Evolutionary conservation across 2,888 invertebrate species (phyloP).

Genomic region (Rhabditoides inermis): DNA sequence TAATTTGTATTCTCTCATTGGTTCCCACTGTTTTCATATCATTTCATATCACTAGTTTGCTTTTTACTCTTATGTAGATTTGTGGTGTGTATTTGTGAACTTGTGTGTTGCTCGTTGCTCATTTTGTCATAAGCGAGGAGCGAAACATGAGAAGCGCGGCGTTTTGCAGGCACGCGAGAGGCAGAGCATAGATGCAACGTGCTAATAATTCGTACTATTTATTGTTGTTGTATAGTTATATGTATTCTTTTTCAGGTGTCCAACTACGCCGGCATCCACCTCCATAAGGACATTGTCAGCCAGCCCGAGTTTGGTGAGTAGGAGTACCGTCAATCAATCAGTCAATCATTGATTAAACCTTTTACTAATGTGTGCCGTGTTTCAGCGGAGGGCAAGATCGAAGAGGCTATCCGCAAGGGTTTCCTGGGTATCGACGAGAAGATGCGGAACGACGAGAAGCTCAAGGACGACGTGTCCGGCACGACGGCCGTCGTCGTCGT

Average conservation of each 20-base stretch:
- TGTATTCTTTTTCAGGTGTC: conserved; percentile 71
- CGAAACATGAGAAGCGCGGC: no score
- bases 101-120: no score
- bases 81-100: background rate
- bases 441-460: conserved; percentile 69
- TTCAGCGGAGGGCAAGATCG: conserved; percentile 68
- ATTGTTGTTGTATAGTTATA: no score
- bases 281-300: conserved; percentile 81
- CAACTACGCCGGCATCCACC: conserved; percentile 84
- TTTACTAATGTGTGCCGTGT: no score
- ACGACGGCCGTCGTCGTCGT: conserved; percentile 76
- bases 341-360: no score
- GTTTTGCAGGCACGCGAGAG: background rate
- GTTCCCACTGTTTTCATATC: background rate
- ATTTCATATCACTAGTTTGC: background rate
- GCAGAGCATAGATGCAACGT: background rate
- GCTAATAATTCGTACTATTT: no score
- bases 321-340: no score
- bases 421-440: conserved; percentile 84
- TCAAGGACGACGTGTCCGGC: conserved; percentile 85
- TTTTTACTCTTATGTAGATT: background rate
- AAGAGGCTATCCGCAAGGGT: conserved; percentile 76
- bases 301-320: conserved; percentile 49
- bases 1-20: background rate
- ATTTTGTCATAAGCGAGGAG: no score